phyloP scores from a whole-genome alignment of 2,888 invertebrate genomes.

The Venusia cambrica region DNA sequence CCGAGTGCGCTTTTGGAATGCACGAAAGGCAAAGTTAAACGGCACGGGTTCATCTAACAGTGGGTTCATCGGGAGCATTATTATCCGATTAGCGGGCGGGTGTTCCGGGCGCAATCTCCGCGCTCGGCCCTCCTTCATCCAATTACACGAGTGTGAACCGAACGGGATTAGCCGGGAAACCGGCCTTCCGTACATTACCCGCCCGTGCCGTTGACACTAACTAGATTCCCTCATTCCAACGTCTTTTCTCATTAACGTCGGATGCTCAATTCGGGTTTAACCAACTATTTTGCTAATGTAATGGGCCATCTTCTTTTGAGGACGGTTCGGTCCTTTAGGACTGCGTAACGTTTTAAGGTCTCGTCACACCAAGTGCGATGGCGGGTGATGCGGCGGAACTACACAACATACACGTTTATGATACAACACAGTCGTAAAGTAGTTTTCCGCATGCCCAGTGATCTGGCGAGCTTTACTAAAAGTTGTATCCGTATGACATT shows the following conservation, averaged over 20 bases:
- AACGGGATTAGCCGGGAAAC: slow-evolving; percentile 61
- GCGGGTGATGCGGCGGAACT: slow-evolving; percentile 4
- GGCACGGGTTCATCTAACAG: slow-evolving; percentile 38
- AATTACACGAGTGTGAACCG: slow-evolving; percentile 75
- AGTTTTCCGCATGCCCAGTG: too few species aligned
- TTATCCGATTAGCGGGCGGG: slow-evolving; percentile 69
- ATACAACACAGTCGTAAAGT: too few species aligned
- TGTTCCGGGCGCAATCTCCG: slow-evolving; percentile 65
- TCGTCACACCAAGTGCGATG: too few species aligned
- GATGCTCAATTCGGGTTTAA: slow-evolving; percentile 22
- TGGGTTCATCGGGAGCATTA: slow-evolving; percentile 55
- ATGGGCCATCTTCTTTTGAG: slow-evolving; percentile 17
- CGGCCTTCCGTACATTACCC: slow-evolving; percentile 41
- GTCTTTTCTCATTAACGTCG: slow-evolving; percentile 28
- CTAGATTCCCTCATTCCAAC: slow-evolving; percentile 36
- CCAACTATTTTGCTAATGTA: slow-evolving; percentile 23
- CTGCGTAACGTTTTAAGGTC: slow-evolving; percentile 9
- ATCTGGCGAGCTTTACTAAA: too few species aligned
- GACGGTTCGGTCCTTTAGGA: slow-evolving; percentile 8
- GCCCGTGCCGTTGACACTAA: slow-evolving; percentile 42
- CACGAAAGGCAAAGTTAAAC: slow-evolving; percentile 29
- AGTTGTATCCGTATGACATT: background rate
- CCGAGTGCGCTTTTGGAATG: slow-evolving; percentile 22
- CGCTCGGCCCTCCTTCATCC: slow-evolving; percentile 67
- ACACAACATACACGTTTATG: too few species aligned